Conservation (phyloP, 1,140 invertebrate species). For the Stenopsyche tienmushanensis region DNA sequence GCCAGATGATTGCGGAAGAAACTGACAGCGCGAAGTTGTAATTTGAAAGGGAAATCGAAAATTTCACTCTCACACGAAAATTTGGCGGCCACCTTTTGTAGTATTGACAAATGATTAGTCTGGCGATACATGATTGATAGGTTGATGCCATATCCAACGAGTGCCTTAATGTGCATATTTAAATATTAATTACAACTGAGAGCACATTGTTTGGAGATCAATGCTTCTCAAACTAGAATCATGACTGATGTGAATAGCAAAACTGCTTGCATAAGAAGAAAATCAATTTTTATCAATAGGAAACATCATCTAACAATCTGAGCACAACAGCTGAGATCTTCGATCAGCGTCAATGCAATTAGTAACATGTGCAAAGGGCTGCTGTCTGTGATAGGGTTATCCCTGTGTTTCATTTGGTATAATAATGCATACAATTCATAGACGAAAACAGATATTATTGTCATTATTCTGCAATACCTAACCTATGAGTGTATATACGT, state of each 20-base stretch:
- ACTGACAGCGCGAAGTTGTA: neutral
- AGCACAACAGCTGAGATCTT: no score
- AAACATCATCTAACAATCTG: no score
- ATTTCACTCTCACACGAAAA: slow-evolving; percentile 3
- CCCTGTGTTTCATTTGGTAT: no score
- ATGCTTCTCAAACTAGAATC: neutral
- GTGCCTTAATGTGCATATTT: neutral
- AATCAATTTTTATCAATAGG: no score
- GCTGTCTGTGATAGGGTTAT: no score
- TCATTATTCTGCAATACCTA: no score
- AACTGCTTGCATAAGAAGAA: no score
- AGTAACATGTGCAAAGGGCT: no score
- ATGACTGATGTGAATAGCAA: neutral
- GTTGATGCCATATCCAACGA: neutral
- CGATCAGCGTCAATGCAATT: no score
- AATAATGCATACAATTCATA: no score
- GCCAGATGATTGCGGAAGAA: neutral
- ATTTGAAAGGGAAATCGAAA: slow-evolving; percentile 7
- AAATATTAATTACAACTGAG: neutral
- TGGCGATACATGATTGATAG: neutral
- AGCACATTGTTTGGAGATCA: neutral
- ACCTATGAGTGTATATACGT: no score
- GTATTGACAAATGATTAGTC: neutral
- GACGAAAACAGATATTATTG: no score
- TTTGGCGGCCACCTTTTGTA: neutral